Evolutionary conservation across 2,888 invertebrate species (phyloP).

Genomic region (Sinodicranocentrus sp.): DNA sequence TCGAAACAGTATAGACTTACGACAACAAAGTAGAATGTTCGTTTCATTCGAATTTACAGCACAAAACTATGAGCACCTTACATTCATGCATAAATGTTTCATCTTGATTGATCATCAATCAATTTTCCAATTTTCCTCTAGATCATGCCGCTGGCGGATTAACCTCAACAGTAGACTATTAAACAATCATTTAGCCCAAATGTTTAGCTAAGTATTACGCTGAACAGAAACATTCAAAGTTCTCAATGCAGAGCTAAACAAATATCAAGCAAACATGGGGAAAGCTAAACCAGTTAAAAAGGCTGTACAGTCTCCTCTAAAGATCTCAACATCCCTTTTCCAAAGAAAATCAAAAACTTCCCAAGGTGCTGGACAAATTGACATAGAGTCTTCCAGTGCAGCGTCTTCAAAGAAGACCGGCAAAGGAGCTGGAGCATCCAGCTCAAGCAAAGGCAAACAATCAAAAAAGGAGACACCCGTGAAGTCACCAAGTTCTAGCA

Average conservation of each 20-base stretch:
- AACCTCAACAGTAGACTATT: no score
- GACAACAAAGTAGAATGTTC: no score
- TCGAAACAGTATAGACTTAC: no score
- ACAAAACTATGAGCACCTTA: no score
- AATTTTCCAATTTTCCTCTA: no score
- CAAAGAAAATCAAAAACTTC: slow-evolving; percentile 71
- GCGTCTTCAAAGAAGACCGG: slow-evolving; percentile 34
- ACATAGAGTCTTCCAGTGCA: slow-evolving; percentile 33
- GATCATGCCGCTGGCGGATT: no score
- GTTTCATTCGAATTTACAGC: no score
- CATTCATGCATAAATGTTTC: no score
- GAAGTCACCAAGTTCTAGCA: not conserved
- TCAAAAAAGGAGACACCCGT: slow-evolving; percentile 21
- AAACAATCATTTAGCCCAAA: no score
- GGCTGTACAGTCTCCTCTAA: slow-evolving; percentile 60
- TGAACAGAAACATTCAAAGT: no score
- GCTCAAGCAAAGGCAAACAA: slow-evolving; percentile 39
- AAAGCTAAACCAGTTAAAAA: slow-evolving; percentile 72
- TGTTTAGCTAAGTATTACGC: slow-evolving; percentile 12
- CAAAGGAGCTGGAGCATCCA: slow-evolving; percentile 20
- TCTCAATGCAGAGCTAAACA: slow-evolving; percentile 7
- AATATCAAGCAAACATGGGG: slow-evolving; percentile 66
- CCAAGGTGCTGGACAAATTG: slow-evolving; percentile 59
- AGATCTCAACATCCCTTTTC: slow-evolving; percentile 74
- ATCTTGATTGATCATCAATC: no score